Base-by-base conservation (phyloP, 2,113 vertebrate species). In the Acanthochromis polyacanthus region DNA sequence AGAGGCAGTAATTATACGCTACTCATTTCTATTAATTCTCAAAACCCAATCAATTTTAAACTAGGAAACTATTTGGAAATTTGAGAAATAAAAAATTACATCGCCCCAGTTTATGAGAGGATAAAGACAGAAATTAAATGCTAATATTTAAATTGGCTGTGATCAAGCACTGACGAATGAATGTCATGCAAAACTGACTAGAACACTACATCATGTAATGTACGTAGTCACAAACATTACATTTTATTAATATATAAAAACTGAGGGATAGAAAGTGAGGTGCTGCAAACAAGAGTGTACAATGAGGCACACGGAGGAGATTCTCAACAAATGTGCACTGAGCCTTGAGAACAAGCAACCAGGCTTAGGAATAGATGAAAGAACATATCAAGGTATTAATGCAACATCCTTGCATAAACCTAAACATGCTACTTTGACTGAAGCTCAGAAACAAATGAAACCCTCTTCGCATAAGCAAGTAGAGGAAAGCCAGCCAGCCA, bases 361-460 rank as follows among this genome's bases (percentile, higher is more conserved):
- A 40, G 14, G 17, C 43, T 67, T 15, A 64, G 46, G 25, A 75
- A 51, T 3, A 45, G 22, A 43, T 20, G 30, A 20, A 22, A 7
- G 14, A 30, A 45, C 9, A 40, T 8, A 10, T 11, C 28, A 46
- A 59, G 20, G 9, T 11, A 25, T 9, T 22, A 36, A 32, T 30
- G 38, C 20, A 4, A 46, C 56, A 48, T 46, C 22, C 28, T 43
- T 22, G 40, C 25, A 65, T 17, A 64, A 6, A 36, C 12, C 30
- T 36, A 15, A 20, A 5, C 4, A 22, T 62, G 38, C 4, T 55
- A 50, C 45, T 53, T 46, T 22, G 22, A 43, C 4, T 43, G 52
- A n/a, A 70, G 67, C 43, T 30, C 28, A 58, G 30, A 71, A 72
- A 45, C 4, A 32, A 67, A 71, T 4, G 0, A 57, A 63, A 51